Evolutionary conservation across 2,113 vertebrate genomes (phyloP).

Genomic region (Diadophis punctatus): DNA sequence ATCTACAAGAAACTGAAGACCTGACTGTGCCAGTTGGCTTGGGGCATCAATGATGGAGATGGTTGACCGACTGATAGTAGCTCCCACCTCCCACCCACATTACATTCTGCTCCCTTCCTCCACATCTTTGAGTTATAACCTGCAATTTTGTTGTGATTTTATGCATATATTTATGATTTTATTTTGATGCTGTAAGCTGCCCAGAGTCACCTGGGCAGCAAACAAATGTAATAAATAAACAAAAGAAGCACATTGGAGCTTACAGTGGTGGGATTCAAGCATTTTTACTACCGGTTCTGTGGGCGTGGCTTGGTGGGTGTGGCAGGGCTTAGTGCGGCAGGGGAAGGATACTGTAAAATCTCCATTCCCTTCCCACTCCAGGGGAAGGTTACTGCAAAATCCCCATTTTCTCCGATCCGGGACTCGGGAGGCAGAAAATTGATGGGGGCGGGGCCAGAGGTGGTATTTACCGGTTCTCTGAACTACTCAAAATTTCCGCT

Average conservation of each 20-base stretch:
- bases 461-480: too few relatives aligned
- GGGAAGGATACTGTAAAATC: too few relatives aligned
- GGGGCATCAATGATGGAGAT: background rate
- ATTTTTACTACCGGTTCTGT: too few relatives aligned
- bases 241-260: background rate
- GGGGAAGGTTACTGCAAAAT: too few relatives aligned
- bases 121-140: background rate
- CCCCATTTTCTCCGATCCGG: too few relatives aligned
- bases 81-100: background rate
- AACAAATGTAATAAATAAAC: background rate
- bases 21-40: background rate
- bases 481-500: too few relatives aligned
- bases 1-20: background rate
- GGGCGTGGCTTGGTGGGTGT: too few relatives aligned
- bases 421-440: too few relatives aligned
- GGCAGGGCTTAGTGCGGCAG: too few relatives aligned
- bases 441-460: too few relatives aligned
- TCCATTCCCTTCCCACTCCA: too few relatives aligned
- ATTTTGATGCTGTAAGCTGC: background rate
- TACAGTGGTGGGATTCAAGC: too few relatives aligned
- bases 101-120: background rate
- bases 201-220: background rate
- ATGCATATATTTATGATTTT: background rate
- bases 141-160: background rate
- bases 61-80: background rate